phyloP scores from a whole-genome alignment of 2,113 vertebrate genomes.

The Phrynocephalus versicolor region DNA sequence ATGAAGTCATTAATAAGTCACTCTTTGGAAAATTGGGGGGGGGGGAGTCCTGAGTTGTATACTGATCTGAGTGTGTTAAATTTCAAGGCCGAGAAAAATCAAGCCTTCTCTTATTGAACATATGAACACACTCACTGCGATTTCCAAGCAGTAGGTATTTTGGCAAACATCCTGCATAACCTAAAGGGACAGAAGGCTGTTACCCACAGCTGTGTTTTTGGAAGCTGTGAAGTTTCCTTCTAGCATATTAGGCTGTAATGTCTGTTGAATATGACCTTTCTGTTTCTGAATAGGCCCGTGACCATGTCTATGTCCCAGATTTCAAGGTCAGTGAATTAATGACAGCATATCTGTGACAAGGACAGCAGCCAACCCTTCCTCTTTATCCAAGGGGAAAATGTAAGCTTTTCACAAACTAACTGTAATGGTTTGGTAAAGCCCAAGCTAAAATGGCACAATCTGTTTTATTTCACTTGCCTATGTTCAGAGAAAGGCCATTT shows the following conservation, averaged over 20 bases:
- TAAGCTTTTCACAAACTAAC: slow-evolving; percentile 47
- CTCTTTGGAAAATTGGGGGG: not conserved
- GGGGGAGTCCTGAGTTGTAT: not conserved
- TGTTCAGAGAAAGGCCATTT: slow-evolving; percentile 13
- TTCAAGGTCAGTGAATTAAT: slow-evolving; percentile 48
- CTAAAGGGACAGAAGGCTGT: not conserved
- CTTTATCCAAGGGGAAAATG: slow-evolving; percentile 4
- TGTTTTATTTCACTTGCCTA: not conserved
- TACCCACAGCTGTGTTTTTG: slow-evolving; percentile 26
- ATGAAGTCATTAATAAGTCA: slow-evolving; percentile 24
- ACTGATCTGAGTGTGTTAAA: slow-evolving; percentile 27
- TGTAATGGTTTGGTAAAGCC: slow-evolving; percentile 37
- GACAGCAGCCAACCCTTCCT: slow-evolving; percentile 21
- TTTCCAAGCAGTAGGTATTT: slow-evolving; percentile 31
- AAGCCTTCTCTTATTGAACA: slow-evolving; percentile 1
- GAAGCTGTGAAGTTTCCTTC: not conserved
- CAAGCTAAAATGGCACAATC: slow-evolving; percentile 30
- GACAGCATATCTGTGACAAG: slow-evolving; percentile 28
- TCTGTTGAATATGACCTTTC: slow-evolving; percentile 21
- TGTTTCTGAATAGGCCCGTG: slow-evolving; percentile 15
- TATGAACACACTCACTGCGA: not conserved
- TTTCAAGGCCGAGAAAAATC: slow-evolving; percentile 38
- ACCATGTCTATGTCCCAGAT: slow-evolving; percentile 15
- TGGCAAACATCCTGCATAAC: slow-evolving; percentile 2
- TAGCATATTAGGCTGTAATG: slow-evolving; percentile 38